A percentile compares a stretch with the other conserved stretches of the same genome.
Evolutionary conservation across 2,888 invertebrate species (phyloP).

Genomic region (Lithophane ornitopus): DNA sequence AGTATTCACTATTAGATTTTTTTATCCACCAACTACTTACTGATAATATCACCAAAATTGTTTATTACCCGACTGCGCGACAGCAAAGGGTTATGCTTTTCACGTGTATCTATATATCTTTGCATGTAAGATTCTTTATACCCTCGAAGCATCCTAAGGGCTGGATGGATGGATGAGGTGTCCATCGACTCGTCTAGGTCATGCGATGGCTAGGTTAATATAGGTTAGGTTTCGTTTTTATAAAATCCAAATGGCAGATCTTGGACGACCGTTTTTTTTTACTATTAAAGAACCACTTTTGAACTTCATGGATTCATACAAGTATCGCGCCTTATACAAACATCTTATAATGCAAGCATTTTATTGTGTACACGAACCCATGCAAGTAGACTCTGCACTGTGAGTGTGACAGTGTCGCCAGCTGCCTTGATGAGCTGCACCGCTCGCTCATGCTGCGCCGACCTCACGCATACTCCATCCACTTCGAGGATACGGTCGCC

Average conservation of each 20-base stretch:
- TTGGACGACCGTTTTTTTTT: no score
- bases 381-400: conserved; percentile 94
- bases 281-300: not conserved
- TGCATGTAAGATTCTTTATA: not conserved
- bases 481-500: conserved; percentile 98
- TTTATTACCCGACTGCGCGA: not conserved
- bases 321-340: not conserved
- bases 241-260: not conserved
- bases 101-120: not conserved
- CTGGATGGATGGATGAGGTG: not conserved
- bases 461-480: conserved; percentile 96
- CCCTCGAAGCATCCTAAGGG: not conserved
- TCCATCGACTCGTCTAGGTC: not conserved
- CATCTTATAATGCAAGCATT: not conserved
- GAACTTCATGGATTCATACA: not conserved
- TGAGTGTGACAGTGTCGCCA: conserved; percentile 96
- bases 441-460: conserved; percentile 98
- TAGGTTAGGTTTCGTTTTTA: not conserved
- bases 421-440: conserved; percentile 98
- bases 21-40: not conserved
- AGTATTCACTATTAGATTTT: not conserved
- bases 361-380: conserved; percentile 84
- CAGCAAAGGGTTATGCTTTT: not conserved
- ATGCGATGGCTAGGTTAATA: not conserved
- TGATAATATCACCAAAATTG: not conserved